A percentile compares a stretch with the other conserved stretches of the same genome.
Conservation (phyloP, 2,113 vertebrate genomes). For the Nycticryphes semicollaris region DNA sequence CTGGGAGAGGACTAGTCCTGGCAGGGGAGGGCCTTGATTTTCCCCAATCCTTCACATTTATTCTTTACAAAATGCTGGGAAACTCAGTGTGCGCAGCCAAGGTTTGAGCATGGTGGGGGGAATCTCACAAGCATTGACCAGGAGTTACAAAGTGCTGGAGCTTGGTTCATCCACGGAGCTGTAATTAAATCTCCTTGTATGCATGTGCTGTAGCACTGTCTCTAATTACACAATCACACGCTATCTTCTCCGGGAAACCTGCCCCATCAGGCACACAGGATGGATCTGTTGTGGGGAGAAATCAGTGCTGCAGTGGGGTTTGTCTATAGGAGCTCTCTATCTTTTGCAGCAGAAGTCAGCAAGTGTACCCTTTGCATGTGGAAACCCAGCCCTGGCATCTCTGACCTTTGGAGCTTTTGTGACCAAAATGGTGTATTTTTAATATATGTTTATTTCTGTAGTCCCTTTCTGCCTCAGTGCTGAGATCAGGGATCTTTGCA, state of each 20-base stretch:
- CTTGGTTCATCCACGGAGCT: neutral
- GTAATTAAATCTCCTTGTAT: neutral
- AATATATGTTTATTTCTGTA: neutral
- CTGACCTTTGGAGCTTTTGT: neutral
- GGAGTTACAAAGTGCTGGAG: neutral
- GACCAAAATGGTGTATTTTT: neutral
- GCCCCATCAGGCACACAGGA: neutral
- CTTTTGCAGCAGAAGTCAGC: neutral
- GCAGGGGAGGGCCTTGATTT: neutral
- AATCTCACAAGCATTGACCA: fast-evolving
- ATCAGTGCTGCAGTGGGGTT: neutral
- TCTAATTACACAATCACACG: neutral
- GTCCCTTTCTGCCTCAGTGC: neutral
- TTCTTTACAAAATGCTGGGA: neutral
- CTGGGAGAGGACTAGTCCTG: neutral
- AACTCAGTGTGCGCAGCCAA: fast-evolving
- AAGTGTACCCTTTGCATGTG: neutral
- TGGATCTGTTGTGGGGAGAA: neutral
- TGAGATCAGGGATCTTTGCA: neutral
- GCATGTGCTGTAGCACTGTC: neutral
- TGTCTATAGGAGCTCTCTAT: neutral
- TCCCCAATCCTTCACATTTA: neutral
- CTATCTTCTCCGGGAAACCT: neutral
- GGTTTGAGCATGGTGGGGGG: neutral
- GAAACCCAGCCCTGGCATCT: neutral